These are phyloP conservation scores for Tringa solitaria DNA, from an alignment of 2,113 vertebrate species.

Conservation along the genomic window DNA sequence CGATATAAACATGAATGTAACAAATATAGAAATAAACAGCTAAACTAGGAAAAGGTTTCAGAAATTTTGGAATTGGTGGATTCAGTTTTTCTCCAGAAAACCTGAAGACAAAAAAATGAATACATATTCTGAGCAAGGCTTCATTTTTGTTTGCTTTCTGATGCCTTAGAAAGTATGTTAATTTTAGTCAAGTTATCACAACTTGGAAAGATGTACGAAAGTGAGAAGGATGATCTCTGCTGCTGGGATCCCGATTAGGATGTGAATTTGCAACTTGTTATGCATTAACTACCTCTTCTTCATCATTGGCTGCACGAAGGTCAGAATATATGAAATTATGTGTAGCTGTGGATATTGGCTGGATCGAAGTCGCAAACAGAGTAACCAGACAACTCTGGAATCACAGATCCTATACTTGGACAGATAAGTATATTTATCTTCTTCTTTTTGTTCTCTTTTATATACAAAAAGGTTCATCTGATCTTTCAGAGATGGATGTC, in stretches of 20 bases:
- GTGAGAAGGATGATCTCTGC: neutral
- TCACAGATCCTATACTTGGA: neutral
- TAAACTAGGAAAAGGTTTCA: neutral
- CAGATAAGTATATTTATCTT: neutral
- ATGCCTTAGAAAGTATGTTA: neutral
- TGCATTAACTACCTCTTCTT: neutral
- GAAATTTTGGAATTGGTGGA: neutral
- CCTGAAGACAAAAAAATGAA: neutral
- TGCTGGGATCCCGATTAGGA: neutral
- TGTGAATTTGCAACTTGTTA: neutral
- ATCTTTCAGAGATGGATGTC: neutral
- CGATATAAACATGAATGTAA: neutral
- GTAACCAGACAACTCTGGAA: neutral
- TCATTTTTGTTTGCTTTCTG: neutral
- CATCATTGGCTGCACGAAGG: rapidly evolving
- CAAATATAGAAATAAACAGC: neutral
- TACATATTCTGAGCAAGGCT: neutral
- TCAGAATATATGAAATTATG: neutral
- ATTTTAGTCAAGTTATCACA: neutral
- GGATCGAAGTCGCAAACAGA: neutral
- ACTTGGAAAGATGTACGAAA: neutral
- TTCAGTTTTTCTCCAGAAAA: neutral
- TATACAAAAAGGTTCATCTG: rapidly evolving
- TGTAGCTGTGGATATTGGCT: neutral
- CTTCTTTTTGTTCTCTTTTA: neutral